Evolutionary conservation across 2,888 invertebrate species (phyloP).

Genomic region (Drosophila anceps): DNA sequence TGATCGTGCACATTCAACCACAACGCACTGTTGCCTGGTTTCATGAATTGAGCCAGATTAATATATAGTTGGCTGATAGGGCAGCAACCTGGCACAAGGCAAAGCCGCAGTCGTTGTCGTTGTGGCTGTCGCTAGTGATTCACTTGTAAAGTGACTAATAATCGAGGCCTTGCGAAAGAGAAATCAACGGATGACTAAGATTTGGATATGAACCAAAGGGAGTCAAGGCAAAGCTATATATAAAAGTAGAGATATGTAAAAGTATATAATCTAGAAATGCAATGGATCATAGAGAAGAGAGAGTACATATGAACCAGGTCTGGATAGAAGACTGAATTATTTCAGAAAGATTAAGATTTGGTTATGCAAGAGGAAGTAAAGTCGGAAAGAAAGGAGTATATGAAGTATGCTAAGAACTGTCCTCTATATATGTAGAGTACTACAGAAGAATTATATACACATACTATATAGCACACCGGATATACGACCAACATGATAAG

Average conservation of each 20-base stretch:
- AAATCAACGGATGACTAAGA: conserved; percentile 45
- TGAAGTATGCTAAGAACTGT: not conserved
- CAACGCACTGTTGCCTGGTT: not conserved
- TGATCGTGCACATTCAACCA: not conserved
- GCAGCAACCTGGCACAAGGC: conserved; percentile 50
- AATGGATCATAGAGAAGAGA: not conserved
- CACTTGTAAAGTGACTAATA: conserved; percentile 49
- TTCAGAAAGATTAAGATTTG: not conserved
- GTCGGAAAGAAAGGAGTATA: not conserved
- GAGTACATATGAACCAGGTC: not conserved
- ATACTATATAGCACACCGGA: too few relatives aligned
- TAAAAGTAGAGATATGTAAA: not conserved
- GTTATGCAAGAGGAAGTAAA: not conserved
- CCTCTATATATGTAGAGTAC: not conserved
- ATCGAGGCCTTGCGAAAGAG: conserved; percentile 13
- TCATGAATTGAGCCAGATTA: conserved; percentile 28
- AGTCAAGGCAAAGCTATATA: conserved; percentile 2
- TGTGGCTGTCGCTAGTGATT: conserved; percentile 55
- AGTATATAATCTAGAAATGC: not conserved
- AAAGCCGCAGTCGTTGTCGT: conserved; percentile 40
- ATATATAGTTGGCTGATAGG: conserved; percentile 44
- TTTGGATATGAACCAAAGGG: not conserved
- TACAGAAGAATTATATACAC: not conserved
- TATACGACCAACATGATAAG: too few relatives aligned
- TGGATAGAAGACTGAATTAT: not conserved